These are phyloP conservation scores for Acanthiza pusilla DNA, from an alignment of 2,797 vertebrate genomes.

Conservation along the genomic window DNA sequence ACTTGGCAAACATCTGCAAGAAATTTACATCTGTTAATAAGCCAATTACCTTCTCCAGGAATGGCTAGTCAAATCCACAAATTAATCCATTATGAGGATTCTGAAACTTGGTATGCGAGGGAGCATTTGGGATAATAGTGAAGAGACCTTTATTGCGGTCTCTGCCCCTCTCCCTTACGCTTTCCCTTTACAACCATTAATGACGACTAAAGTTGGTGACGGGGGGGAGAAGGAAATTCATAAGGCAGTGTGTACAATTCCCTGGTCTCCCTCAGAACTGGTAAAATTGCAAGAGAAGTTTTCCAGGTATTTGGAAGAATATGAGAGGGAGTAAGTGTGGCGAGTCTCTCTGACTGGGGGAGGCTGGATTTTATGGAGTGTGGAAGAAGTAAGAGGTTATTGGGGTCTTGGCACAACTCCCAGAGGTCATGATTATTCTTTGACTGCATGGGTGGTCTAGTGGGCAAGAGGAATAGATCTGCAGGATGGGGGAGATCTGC, in stretches of 20 bases:
- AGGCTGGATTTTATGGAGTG: not conserved
- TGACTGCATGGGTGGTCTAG: not conserved
- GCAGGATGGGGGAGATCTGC: not conserved
- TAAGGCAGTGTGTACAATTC: not conserved
- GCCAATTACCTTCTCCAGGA: not conserved
- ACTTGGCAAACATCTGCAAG: not conserved
- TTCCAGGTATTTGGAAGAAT: not conserved
- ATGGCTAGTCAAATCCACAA: not conserved
- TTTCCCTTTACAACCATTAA: not conserved
- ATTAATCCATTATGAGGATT: not conserved
- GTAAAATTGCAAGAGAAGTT: not conserved
- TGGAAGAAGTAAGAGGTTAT: not conserved
- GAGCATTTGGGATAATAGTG: not conserved
- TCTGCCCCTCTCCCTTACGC: not conserved
- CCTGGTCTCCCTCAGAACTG: not conserved
- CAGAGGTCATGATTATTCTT: not conserved
- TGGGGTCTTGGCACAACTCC: no score
- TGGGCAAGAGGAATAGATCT: not conserved
- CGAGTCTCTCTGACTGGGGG: rapidly evolving
- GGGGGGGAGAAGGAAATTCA: not conserved
- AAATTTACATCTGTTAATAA: not conserved
- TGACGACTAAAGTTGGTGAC: rapidly evolving
- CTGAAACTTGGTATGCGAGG: not conserved
- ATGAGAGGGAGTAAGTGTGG: not conserved
- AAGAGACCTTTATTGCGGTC: not conserved